phyloP scores from a whole-genome alignment of 2,113 vertebrate genomes.

The Ammospiza nelsoni region DNA sequence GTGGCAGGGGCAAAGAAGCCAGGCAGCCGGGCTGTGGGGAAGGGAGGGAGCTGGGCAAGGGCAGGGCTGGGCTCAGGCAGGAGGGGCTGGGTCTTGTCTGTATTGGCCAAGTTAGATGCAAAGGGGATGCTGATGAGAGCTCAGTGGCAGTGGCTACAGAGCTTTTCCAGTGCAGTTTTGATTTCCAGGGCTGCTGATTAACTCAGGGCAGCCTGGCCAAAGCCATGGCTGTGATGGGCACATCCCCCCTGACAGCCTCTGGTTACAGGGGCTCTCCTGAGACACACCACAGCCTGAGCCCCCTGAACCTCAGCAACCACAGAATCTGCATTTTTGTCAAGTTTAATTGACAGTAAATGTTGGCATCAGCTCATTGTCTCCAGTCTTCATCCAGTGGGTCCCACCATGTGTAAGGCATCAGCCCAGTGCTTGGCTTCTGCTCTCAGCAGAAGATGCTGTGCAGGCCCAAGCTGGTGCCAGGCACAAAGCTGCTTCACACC shows the following conservation, averaged over 20 bases:
- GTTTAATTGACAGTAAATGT: background rate
- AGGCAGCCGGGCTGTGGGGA: background rate
- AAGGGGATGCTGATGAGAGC: background rate
- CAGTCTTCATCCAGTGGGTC: background rate
- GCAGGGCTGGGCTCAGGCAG: background rate
- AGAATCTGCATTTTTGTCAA: background rate
- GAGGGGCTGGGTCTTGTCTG: background rate
- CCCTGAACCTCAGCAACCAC: background rate
- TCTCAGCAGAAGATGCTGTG: background rate
- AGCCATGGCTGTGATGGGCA: background rate
- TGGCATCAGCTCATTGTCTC: background rate
- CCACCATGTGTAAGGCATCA: background rate
- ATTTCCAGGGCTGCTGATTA: background rate
- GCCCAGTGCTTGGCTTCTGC: background rate
- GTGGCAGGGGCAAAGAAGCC: background rate
- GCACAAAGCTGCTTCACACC: background rate
- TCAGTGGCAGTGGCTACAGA: background rate
- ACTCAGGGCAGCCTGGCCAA: background rate
- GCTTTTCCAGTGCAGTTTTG: background rate
- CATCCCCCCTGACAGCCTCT: background rate
- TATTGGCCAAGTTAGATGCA: background rate
- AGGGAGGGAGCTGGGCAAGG: background rate
- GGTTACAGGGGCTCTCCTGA: background rate
- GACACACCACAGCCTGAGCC: background rate
- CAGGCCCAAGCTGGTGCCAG: background rate